Base-by-base conservation (phyloP, 2,113 vertebrate species). In the Ifrita kowaldi region DNA sequence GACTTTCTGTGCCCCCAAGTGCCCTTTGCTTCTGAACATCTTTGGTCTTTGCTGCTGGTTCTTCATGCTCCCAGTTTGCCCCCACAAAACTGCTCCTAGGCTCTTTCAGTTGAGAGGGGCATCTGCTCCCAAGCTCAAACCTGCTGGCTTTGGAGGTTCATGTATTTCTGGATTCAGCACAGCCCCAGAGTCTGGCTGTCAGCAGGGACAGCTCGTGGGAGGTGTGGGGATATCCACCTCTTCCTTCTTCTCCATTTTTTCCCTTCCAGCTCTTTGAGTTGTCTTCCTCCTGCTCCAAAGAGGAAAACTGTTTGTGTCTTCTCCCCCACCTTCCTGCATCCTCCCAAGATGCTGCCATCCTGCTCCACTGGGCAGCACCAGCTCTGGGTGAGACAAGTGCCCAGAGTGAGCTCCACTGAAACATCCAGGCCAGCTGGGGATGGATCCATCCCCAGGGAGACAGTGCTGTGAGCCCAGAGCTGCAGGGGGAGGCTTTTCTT, bases 81-180 rank as follows among this genome's bases (percentile, higher is more conserved):
- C 50, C 50, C 52, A n/a, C 7, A 1, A n/a, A 84, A 68, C 77
- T 89, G 50, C 60, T 77, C 3, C 49, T 37, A 30, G 69, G 64
- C 32, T 64, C 18, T 67, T 77, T 52, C 41, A 24, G 0, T 16
- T 50, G 89, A 71, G 79, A 57, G 28, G 21, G 11, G 13, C 68
- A 65, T 69, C 47, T 82, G 81, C 69, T 59, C 56, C 27, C 3
- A 0, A 22, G 50, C n/a, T 91, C 7, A 4, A 16, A 33, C 19
- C 46, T 69, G 42, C 20, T 41, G 37, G 20, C 20, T 84, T 49
- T 62, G 67, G 55, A 33, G 41, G 12, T 16, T 15, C 0, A 1
- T 6, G 0, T 6, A 6, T 41, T 63, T 65, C 20, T 46, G 65
- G 33, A 11, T 39, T 67, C 0, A 0, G 35, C 49, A 70, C 52